phyloP scores from a whole-genome alignment of 1,140 invertebrate species.

The Diploscapter pachys region DNA sequence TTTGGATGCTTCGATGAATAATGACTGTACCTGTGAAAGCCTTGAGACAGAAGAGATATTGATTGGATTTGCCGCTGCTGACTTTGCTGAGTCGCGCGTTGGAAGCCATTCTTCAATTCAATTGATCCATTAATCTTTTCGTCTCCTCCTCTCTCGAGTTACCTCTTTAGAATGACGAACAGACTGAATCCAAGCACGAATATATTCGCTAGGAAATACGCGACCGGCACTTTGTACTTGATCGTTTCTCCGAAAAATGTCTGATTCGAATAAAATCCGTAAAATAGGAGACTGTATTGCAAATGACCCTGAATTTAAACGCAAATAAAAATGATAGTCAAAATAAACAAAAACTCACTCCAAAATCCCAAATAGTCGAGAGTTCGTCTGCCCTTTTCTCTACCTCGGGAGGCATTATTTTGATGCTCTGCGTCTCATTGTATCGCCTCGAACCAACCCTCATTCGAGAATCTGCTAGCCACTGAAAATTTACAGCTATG shows the following conservation, averaged over 20 bases:
- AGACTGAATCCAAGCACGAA: slow-evolving; percentile 76
- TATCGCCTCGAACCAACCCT: slow-evolving; percentile 27
- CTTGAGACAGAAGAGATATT: slow-evolving; percentile 93
- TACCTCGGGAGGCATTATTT: slow-evolving; percentile 76
- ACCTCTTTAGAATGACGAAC: slow-evolving; percentile 87
- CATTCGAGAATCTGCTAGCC: slow-evolving; percentile 44
- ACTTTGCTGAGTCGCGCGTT: slow-evolving; percentile 88
- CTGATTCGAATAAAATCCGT: slow-evolving; percentile 85
- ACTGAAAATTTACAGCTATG: slow-evolving; percentile 29
- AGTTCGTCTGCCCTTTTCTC: slow-evolving; percentile 74
- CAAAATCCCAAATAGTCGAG: slow-evolving; percentile 85
- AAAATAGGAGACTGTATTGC: slow-evolving; percentile 90
- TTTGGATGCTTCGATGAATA: too few species aligned
- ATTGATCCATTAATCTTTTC: too few species aligned
- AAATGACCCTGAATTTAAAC: slow-evolving; percentile 67
- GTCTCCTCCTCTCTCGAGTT: slow-evolving; percentile 57
- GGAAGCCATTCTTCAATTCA: slow-evolving; percentile 78
- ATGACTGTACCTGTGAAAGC: slow-evolving; percentile 70
- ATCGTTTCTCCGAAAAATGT: slow-evolving; percentile 67
- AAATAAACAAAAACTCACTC: slow-evolving; percentile 63
- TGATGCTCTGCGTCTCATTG: slow-evolving; percentile 64
- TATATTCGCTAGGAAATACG: slow-evolving; percentile 71
- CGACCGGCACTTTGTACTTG: slow-evolving; percentile 77
- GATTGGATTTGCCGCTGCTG: slow-evolving; percentile 86
- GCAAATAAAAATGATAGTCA: neutral